Conservation (phyloP, 2,888 invertebrate species). For the Cotesia congregata region DNA sequence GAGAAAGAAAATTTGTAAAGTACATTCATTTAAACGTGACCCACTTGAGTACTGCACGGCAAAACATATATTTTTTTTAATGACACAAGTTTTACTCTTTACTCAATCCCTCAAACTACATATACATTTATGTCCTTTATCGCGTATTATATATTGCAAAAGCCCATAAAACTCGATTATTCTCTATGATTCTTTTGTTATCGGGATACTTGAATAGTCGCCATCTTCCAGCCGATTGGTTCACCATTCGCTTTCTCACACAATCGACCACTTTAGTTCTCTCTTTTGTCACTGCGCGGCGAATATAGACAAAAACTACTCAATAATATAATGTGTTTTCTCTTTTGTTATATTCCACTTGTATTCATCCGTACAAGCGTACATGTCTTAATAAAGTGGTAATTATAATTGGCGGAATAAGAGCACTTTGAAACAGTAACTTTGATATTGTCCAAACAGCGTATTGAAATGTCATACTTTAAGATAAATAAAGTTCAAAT, state of each 20-base stretch:
- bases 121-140: background rate
- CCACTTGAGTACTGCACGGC: background rate
- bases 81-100: background rate
- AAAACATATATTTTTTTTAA: background rate
- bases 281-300: background rate
- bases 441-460: too few relatives aligned
- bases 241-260: conserved; percentile 11
- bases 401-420: too few relatives aligned
- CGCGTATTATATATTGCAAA: background rate
- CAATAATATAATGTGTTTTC: background rate
- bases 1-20: conserved; percentile 5
- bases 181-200: conserved; percentile 29
- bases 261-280: background rate
- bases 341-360: background rate
- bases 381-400: too few relatives aligned
- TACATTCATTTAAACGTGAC: conserved; percentile 25
- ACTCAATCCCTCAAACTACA: background rate
- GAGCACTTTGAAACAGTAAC: too few relatives aligned
- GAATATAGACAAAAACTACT: background rate
- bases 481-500: too few relatives aligned
- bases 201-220: conserved; percentile 24
- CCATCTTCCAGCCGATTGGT: conserved; percentile 38
- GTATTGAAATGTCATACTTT: too few relatives aligned
- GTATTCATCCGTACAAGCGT: too few relatives aligned
- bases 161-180: conserved; percentile 23